Evolutionary conservation across 2,888 invertebrate genomes (phyloP), one percentile per base, ranked within the genome.

Genomic region (Sarcophaga carnaria): DNA sequence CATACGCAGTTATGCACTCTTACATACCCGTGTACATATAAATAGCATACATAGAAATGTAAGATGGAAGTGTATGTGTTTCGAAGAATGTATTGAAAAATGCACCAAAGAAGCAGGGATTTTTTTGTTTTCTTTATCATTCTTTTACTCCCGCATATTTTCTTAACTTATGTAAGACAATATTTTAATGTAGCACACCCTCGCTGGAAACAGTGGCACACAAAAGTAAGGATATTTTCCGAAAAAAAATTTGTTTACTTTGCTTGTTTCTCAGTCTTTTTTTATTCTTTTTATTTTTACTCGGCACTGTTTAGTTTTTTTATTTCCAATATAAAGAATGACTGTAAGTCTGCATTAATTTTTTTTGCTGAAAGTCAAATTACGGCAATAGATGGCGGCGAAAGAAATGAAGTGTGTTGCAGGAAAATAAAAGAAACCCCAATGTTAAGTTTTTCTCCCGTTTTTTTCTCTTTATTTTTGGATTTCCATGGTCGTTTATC

Each of bases 401-500:
- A 49, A 49, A 49, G 14, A 14, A 49, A 14, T 12, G 14, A 14
- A 49, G 49, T 49, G 37, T 37, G 37, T 6, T 6, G 49, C 49
- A 49, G 49, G 49, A 49, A 14, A 14, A 49, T 49, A 49, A 49
- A 12, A 14, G 49, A 49, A 49, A 14, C 49, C 49, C 14, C 49
- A 14, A 14, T 2, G 14, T 49, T 4, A 14, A 49, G 14, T 49
- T 49, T 67, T 67, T 45, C 3, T 45, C 10, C 67, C 67, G 37
- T 37, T 37, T 37, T 37, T 37, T 37, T 37, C 1, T 6, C 6
- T 37, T 37, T 37, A 8, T 37, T 6, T 6, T 37, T 45, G n/a
- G 22, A n/a, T 67, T 47, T 67, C n/a, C 22, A 45, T 22, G 45
- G 45, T 72, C 72, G 62, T 72, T 45, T 62, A 72, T 72, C 60